phyloP scores from a whole-genome alignment of 2,113 vertebrate species.

The Sigmodon hispidus region DNA sequence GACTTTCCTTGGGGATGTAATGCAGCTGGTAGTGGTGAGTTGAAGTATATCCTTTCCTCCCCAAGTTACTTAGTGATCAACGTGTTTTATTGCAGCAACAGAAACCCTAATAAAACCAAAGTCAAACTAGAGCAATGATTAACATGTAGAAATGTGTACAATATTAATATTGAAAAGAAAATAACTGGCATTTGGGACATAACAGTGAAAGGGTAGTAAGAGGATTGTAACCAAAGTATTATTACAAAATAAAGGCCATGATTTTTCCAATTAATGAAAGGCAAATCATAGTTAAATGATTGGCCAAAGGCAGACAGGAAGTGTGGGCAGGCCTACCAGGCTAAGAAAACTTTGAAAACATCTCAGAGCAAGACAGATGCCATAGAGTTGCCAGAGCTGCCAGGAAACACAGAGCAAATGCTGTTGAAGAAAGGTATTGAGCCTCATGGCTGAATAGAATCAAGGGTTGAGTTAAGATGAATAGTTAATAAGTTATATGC shows the following conservation, averaged over 20 bases:
- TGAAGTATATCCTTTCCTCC: background rate
- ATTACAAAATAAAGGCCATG: background rate
- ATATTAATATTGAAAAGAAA: background rate
- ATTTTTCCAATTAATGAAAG: background rate
- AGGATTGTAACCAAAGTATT: background rate
- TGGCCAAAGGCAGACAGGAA: too few relatives aligned
- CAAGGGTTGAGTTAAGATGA: too few relatives aligned
- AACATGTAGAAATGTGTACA: background rate
- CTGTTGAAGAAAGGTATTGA: too few relatives aligned
- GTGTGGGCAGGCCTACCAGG: too few relatives aligned
- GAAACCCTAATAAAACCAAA: background rate
- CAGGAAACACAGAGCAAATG: too few relatives aligned
- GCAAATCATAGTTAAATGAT: background rate
- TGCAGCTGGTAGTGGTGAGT: background rate
- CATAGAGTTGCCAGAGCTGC: too few relatives aligned
- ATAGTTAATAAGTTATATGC: too few relatives aligned
- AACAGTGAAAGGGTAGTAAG: background rate
- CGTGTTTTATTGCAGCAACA: background rate
- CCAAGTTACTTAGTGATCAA: too few relatives aligned
- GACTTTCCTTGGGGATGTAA: background rate
- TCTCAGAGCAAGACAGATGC: too few relatives aligned
- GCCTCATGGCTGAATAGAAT: too few relatives aligned
- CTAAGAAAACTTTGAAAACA: too few relatives aligned
- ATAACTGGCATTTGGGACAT: too few relatives aligned
- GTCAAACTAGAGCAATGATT: background rate